phyloP scores from a whole-genome alignment of 2,888 invertebrate species.

The Drosophila eohydei region DNA sequence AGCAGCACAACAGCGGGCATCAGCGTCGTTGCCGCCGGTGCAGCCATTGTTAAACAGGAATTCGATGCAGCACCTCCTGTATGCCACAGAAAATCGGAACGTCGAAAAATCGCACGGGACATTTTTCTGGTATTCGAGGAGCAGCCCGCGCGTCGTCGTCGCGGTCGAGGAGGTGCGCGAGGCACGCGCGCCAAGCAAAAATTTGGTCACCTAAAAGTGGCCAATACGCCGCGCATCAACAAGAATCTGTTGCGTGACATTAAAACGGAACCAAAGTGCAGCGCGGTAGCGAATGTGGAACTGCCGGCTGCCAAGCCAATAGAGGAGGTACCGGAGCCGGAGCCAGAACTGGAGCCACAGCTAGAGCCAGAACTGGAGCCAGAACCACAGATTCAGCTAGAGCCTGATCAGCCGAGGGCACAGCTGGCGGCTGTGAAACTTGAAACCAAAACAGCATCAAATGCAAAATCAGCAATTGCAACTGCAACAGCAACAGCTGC shows the following conservation, averaged over 20 bases:
- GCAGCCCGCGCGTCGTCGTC: constrained; percentile 75
- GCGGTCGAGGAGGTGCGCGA: constrained; percentile 70
- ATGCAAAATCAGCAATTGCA: constrained; percentile 25
- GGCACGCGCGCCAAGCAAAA: constrained; percentile 79
- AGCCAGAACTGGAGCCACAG: background rate
- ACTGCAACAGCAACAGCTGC: constrained; percentile 13
- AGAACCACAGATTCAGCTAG: constrained; percentile 21
- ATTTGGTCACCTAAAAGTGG: constrained; percentile 76
- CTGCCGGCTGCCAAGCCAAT: constrained; percentile 9
- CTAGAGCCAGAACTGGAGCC: background rate
- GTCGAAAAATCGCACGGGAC: constrained; percentile 84
- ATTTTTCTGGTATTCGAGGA: constrained; percentile 84
- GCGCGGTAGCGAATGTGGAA: constrained; percentile 31
- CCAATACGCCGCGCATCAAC: constrained; percentile 74
- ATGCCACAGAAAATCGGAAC: constrained; percentile 83
- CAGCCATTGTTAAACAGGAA: constrained; percentile 69
- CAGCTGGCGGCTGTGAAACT: constrained; percentile 62
- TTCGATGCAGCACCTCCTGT: constrained; percentile 62
- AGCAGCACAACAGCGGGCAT: constrained; percentile 16
- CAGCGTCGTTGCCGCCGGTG: constrained; percentile 8
- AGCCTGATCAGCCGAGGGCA: constrained; percentile 34
- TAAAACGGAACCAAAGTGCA: constrained; percentile 82
- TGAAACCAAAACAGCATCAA: constrained; percentile 71
- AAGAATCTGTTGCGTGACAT: constrained; percentile 76
- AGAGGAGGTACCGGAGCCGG: constrained; percentile 1